A percentile compares a stretch with the other conserved stretches of the same genome.
phyloP scores from a whole-genome alignment of 2,113 vertebrate genomes.

The Lamprotornis superbus region DNA sequence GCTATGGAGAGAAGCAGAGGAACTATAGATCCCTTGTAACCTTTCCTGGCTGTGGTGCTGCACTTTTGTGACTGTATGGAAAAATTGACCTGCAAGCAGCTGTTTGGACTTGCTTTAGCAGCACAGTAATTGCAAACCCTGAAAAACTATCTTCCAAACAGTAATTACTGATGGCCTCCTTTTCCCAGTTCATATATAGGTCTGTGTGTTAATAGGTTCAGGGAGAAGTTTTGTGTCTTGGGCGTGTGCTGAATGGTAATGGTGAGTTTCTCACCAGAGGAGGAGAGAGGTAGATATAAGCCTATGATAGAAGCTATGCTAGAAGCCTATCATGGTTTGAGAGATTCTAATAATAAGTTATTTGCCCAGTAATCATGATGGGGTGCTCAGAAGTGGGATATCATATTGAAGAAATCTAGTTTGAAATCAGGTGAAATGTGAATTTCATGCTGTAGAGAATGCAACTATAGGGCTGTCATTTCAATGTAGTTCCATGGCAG shows the following conservation, averaged over 20 bases:
- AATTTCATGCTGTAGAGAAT: background rate
- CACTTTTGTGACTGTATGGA: background rate
- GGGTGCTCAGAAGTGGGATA: background rate
- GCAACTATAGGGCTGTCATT: background rate
- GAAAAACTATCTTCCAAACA: background rate
- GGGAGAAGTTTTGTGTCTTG: background rate
- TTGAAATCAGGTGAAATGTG: background rate
- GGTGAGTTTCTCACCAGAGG: background rate
- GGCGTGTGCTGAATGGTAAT: background rate
- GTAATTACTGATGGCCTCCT: background rate
- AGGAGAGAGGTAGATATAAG: background rate
- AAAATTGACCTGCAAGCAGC: background rate
- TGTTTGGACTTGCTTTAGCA: background rate
- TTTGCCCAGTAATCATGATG: background rate
- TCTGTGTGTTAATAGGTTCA: background rate
- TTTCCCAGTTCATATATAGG: background rate
- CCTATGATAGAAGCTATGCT: background rate
- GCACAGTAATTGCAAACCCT: background rate
- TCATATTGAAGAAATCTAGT: background rate
- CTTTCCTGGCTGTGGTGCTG: background rate
- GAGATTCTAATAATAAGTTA: rapidly evolving
- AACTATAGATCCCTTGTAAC: rapidly evolving
- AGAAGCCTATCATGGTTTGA: background rate
- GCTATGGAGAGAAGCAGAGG: background rate
- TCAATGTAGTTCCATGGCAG: background rate